A percentile compares a stretch with the other conserved stretches of the same genome.
phyloP scores from a whole-genome alignment of 2,113 vertebrate genomes.

The Platichthys stellatus region DNA sequence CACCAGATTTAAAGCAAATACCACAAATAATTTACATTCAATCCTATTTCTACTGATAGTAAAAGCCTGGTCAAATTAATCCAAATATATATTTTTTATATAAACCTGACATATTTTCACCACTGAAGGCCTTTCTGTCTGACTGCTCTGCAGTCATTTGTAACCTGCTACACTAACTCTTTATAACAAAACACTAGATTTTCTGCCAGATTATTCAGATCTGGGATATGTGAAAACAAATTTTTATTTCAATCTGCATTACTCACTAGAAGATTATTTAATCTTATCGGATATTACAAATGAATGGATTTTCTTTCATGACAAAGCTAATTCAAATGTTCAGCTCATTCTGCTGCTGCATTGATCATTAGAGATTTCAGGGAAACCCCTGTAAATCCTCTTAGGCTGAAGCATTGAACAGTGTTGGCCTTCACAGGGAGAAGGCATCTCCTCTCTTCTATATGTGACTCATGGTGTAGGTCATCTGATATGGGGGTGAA shows the following conservation, averaged over 20 bases:
- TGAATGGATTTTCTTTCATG: not conserved
- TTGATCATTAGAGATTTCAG: not conserved
- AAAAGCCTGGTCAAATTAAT: not conserved
- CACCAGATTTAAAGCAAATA: not conserved
- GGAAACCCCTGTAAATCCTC: not conserved
- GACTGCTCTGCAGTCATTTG: not conserved
- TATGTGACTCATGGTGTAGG: conserved; percentile 22
- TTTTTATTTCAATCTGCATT: too few species aligned
- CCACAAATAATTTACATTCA: not conserved
- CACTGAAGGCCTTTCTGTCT: not conserved
- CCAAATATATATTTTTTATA: not conserved
- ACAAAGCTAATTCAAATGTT: too few species aligned
- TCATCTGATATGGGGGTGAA: conserved; percentile 22
- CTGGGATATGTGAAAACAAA: too few species aligned
- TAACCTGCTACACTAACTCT: too few species aligned
- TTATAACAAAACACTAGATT: too few species aligned
- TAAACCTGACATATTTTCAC: not conserved
- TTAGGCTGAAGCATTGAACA: not conserved
- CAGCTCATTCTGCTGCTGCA: too few species aligned
- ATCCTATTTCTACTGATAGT: not conserved
- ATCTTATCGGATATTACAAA: too few species aligned
- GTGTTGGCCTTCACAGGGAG: not conserved
- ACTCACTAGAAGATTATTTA: too few species aligned
- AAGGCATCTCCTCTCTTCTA: conserved; percentile 27
- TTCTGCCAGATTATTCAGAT: too few species aligned